Percentiles rank a stretch among this genome's conserved stretches.
Conservation (phyloP, 2,113 vertebrate genomes). For the Varanus komodoensis region DNA sequence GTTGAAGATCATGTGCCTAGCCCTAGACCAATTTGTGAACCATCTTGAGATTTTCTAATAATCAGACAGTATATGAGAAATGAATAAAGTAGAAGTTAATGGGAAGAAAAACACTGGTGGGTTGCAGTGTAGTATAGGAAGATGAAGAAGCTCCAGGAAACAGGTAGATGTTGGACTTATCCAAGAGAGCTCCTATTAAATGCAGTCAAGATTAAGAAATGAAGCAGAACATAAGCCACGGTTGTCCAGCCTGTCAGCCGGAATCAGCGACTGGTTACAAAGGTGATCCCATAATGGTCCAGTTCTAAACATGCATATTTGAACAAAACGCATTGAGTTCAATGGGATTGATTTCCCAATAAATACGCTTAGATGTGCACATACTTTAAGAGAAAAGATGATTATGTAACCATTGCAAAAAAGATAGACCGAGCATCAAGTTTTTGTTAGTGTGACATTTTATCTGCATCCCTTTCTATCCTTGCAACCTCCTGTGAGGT, state of each 20-base stretch:
- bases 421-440: background rate
- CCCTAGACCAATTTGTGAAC: no score
- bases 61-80: no score
- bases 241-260: background rate
- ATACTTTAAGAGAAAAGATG: background rate
- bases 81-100: slow-evolving; percentile 14
- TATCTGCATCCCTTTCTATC: background rate
- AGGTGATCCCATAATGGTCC: background rate
- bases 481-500: background rate
- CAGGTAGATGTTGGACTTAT: background rate
- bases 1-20: background rate
- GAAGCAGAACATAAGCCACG: background rate
- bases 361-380: background rate
- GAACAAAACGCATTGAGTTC: background rate
- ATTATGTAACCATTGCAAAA: fast-evolving
- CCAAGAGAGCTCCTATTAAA: background rate
- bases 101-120: background rate
- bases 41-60: no score
- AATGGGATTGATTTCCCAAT: background rate
- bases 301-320: background rate
- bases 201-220: slow-evolving; percentile 2
- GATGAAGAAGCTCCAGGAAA: background rate
- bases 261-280: background rate
- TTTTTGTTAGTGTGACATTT: background rate
- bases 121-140: no score